Percentiles rank a stretch among this genome's conserved stretches.
Conservation (phyloP, 2,888 invertebrate species). For the Drosophila tanythrix region DNA sequence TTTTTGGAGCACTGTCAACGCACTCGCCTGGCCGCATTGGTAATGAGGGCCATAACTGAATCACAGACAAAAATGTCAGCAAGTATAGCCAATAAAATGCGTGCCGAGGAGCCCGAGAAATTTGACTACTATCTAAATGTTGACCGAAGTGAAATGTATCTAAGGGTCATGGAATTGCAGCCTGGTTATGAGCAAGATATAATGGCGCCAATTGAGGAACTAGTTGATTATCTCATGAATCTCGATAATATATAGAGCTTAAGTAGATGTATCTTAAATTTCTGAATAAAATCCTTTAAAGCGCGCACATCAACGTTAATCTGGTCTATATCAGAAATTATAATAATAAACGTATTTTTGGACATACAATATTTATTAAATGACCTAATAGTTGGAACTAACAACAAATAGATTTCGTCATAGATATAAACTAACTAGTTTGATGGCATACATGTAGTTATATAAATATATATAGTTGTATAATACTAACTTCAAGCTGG, state of each 20-base stretch:
- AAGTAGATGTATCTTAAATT: not conserved
- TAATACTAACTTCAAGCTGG: slow-evolving; percentile 57
- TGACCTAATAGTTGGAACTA: slow-evolving; percentile 30
- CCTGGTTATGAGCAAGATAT: slow-evolving; percentile 78
- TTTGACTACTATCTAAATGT: slow-evolving; percentile 84
- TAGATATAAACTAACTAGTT: slow-evolving; percentile 43
- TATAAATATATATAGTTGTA: slow-evolving; percentile 23
- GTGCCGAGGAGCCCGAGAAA: slow-evolving; percentile 78
- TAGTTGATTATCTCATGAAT: slow-evolving; percentile 74
- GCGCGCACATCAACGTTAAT: too few species aligned
- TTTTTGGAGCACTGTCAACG: slow-evolving; percentile 82
- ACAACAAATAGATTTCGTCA: slow-evolving; percentile 40
- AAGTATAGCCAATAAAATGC: slow-evolving; percentile 78
- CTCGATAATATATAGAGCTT: slow-evolving; percentile 12
- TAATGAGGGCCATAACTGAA: slow-evolving; percentile 82
- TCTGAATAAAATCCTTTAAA: not conserved
- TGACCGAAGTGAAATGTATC: slow-evolving; percentile 84
- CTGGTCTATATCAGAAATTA: not conserved
- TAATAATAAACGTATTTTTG: not conserved
- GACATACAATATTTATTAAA: slow-evolving; percentile 34
- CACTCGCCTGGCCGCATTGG: slow-evolving; percentile 80
- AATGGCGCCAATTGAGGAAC: slow-evolving; percentile 76
- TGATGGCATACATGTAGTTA: slow-evolving; percentile 33
- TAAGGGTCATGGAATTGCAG: slow-evolving; percentile 81
- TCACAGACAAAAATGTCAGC: slow-evolving; percentile 83